Percentiles rank a stretch among this genome's conserved stretches.
These are phyloP conservation scores for Polyploca ridens DNA, from an alignment of 2,888 invertebrate species.

Conservation along the genomic window DNA sequence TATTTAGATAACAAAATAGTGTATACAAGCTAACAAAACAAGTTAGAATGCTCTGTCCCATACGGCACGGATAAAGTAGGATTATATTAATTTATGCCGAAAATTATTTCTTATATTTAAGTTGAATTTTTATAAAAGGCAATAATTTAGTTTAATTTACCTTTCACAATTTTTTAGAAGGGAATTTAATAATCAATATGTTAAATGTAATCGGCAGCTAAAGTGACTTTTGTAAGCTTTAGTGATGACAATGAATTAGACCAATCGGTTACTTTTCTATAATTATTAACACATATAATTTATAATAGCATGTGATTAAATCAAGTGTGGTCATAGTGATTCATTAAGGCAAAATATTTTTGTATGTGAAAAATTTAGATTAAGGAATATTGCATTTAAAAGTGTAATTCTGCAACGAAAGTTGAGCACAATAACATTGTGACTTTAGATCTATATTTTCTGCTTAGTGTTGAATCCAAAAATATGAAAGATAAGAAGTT, in stretches of 20 bases:
- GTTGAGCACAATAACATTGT: constrained; percentile 36
- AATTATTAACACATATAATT: constrained; percentile 46
- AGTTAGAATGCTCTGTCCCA: constrained; percentile 36
- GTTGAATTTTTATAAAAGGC: constrained; percentile 28
- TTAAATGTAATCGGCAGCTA: constrained; percentile 43
- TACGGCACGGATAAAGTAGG: constrained; percentile 25
- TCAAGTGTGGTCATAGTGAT: constrained; percentile 71
- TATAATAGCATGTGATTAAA: constrained; percentile 49
- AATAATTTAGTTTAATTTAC: constrained; percentile 21
- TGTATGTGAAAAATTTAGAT: constrained; percentile 73
- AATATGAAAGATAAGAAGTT: neutral
- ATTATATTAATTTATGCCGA: constrained; percentile 17
- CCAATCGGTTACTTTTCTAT: constrained; percentile 32
- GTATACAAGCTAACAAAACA: constrained; percentile 34
- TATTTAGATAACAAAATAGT: constrained; percentile 35
- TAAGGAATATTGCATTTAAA: constrained; percentile 63
- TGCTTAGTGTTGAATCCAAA: neutral
- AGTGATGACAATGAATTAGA: constrained; percentile 29
- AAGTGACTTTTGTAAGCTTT: constrained; percentile 39
- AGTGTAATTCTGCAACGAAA: constrained; percentile 47
- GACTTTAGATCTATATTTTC: neutral
- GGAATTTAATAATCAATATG: constrained; percentile 12
- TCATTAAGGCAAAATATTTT: constrained; percentile 79
- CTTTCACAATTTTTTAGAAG: constrained; percentile 1
- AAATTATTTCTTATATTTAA: constrained; percentile 18